Evolutionary conservation across 2,113 vertebrate species (phyloP).

Genomic region (Aphyosemion australe): DNA sequence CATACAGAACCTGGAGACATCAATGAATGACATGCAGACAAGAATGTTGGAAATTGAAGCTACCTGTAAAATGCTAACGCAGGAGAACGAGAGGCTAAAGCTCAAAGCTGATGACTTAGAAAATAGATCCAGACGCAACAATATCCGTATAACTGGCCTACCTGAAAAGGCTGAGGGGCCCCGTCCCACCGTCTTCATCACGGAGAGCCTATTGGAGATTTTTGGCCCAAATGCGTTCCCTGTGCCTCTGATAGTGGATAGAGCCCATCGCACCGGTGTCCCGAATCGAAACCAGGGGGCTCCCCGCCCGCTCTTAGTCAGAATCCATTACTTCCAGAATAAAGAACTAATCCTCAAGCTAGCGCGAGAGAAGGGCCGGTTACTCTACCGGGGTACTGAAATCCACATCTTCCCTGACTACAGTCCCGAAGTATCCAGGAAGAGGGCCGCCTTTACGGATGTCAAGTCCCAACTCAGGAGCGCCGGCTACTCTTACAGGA

Average conservation of each 20-base stretch:
- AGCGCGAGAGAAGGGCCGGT: neutral
- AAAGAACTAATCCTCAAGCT: constrained; percentile 1
- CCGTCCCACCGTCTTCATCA: neutral
- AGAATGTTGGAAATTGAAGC: neutral
- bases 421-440: neutral
- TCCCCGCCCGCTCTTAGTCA: neutral
- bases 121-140: neutral
- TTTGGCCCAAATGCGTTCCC: neutral
- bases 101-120: neutral
- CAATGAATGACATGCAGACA: neutral
- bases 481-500: neutral
- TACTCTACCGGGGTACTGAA: neutral
- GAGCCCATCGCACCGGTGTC: neutral
- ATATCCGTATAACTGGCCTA: neutral
- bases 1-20: neutral
- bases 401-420: neutral
- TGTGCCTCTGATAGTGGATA: neutral
- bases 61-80: neutral
- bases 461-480: neutral
- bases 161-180: neutral
- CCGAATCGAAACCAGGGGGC: neutral
- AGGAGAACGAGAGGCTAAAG: neutral
- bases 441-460: neutral
- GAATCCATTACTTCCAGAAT: neutral
- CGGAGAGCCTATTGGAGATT: neutral